Evolutionary conservation across 2,113 vertebrate genomes (phyloP), one percentile per base, ranked within the genome.

Genomic region (Mesembrinibis cayennensis): DNA sequence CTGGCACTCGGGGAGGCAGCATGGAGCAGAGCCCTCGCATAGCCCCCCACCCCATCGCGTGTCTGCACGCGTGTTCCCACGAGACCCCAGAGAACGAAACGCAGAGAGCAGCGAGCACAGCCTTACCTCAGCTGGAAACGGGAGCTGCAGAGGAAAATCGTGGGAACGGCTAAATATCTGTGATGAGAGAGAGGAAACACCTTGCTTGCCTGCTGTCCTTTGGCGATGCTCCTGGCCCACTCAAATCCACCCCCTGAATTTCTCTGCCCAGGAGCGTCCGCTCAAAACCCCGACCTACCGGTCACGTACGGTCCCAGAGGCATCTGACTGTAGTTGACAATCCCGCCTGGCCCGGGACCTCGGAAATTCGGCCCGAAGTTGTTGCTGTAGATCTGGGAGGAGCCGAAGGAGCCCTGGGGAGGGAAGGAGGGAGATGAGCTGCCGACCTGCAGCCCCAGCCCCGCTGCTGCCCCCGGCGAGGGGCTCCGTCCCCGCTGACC

Each of bases 251-350:
- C 66, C 87, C 78, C 52, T 30, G 26, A 36, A 32, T 14, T 65
- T 32, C 71, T 73, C 69, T 53, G 45, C 56, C 49, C 38, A 5
- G 21, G 29, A 76, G 23, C 7, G 1, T 17, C 84, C 29, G 3
- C 72, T 29, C 19, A 7, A 63, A 76, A 11, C 8, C 26, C 38
- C 17, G 2, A 96, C 99, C 97, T 98, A 99, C 99, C 99, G 3
- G 99, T 99, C 98, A 99, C 99, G 0, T 99, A 99, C 7, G 99
- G 99, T 78, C 99, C 99, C 92, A 99, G 98, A 83, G 99, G 99
- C 99, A 99, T 99, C 99, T 99, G 99, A 86, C 99, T 99, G 98
- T 99, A 99, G 98, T 99, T 99, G 95, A 99, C 98, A 97, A 99
- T 99, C 79, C 99, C 98, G 22, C 99, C 99, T 2, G 99, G 99